These are phyloP conservation scores for Meteorus cinctellus DNA, from an alignment of 2,888 invertebrate genomes.

Conservation along the genomic window DNA sequence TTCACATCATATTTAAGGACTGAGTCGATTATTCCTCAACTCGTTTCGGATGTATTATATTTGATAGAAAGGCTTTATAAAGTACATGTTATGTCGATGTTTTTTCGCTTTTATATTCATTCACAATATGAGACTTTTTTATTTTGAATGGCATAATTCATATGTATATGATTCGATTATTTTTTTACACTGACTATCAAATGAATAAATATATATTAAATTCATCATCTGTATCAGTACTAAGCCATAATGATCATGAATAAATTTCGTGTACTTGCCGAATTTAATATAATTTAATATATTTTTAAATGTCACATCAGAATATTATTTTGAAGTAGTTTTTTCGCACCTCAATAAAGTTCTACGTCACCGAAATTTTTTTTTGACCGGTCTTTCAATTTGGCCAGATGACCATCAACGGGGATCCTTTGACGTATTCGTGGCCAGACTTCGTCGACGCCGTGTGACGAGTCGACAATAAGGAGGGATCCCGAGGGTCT, in stretches of 20 bases:
- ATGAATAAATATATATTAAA: not conserved
- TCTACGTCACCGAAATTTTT: not conserved
- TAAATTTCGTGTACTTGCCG: not conserved
- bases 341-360: not conserved
- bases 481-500: slow-evolving; percentile 58
- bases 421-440: slow-evolving; percentile 54
- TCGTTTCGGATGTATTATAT: slow-evolving; percentile 18
- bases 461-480: slow-evolving; percentile 65
- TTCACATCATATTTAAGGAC: slow-evolving; percentile 21
- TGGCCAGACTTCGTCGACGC: slow-evolving; percentile 57
- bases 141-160: not conserved
- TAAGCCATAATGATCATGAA: not conserved
- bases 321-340: not conserved
- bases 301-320: not conserved
- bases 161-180: slow-evolving; percentile 7
- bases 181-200: not conserved
- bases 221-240: not conserved
- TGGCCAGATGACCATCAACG: slow-evolving; percentile 56
- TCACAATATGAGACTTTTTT: not conserved
- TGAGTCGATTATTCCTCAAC: slow-evolving; percentile 22
- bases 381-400: slow-evolving; percentile 11
- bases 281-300: not conserved
- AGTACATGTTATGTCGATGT: not conserved
- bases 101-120: not conserved
- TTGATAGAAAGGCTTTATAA: not conserved